Percentiles rank a stretch among this genome's conserved stretches.
phyloP scores from a whole-genome alignment of 1,140 invertebrate species.

The Mya arenaria region DNA sequence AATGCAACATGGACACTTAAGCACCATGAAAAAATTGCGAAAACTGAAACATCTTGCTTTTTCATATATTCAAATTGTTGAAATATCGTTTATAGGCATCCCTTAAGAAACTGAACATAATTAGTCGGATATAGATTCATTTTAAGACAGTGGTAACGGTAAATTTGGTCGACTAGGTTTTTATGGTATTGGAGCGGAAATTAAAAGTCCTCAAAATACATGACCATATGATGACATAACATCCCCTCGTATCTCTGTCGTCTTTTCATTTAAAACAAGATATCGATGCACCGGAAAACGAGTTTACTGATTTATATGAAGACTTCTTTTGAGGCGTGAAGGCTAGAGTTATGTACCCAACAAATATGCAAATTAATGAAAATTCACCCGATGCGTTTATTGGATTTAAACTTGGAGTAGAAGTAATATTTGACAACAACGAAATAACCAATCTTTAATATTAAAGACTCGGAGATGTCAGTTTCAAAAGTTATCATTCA shows the following conservation, averaged over 20 bases:
- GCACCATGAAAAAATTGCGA: slow-evolving; percentile 30
- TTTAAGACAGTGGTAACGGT: not conserved
- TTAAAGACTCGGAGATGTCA: slow-evolving; percentile 35
- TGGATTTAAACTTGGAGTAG: slow-evolving; percentile 5
- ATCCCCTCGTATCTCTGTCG: slow-evolving; percentile 19
- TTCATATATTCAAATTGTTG: slow-evolving; percentile 40
- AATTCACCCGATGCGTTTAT: slow-evolving; percentile 34
- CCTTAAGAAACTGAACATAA: slow-evolving; percentile 42
- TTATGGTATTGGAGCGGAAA: slow-evolving; percentile 40
- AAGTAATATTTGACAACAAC: slow-evolving; percentile 43
- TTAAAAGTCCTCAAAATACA: slow-evolving; percentile 26
- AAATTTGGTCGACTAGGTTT: slow-evolving; percentile 37
- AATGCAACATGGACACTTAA: slow-evolving; percentile 39
- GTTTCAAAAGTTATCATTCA: slow-evolving; percentile 44
- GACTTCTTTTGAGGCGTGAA: slow-evolving; percentile 47
- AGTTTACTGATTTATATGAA: slow-evolving; percentile 50
- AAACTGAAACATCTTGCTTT: slow-evolving; percentile 21
- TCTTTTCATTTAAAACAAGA: slow-evolving; percentile 1
- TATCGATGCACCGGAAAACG: slow-evolving; percentile 44
- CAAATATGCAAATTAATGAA: slow-evolving; percentile 33
- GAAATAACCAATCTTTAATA: slow-evolving; percentile 46
- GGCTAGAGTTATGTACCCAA: slow-evolving; percentile 36
- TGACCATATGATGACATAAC: not conserved
- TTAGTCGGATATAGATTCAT: slow-evolving; percentile 6
- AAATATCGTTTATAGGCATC: slow-evolving; percentile 45